A percentile compares a stretch with the other conserved stretches of the same genome.
These are phyloP conservation scores for Eolophus roseicapilla DNA, from an alignment of 2,113 vertebrate species.

Conservation along the genomic window DNA sequence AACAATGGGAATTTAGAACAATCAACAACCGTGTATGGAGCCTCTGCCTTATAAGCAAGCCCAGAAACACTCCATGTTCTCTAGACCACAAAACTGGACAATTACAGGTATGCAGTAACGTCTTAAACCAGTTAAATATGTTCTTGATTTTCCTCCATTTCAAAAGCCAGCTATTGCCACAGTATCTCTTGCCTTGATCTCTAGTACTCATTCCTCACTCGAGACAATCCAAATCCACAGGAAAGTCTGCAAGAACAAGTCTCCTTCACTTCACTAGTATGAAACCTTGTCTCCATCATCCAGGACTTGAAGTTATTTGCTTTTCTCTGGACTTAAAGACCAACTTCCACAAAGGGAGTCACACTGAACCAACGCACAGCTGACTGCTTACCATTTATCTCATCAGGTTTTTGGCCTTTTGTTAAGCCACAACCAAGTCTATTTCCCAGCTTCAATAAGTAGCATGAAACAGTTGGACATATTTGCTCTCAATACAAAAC, in stretches of 20 bases:
- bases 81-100: constrained; percentile 84
- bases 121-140: constrained; percentile 55
- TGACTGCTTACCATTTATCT: background rate
- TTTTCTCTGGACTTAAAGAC: background rate
- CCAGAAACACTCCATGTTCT: constrained; percentile 88
- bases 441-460: background rate
- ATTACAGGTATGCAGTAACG: constrained; percentile 96
- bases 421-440: background rate
- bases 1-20: constrained; percentile 99
- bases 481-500: background rate
- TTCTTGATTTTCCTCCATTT: constrained; percentile 73
- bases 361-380: background rate
- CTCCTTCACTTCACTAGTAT: background rate
- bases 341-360: background rate
- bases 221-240: constrained; percentile 68
- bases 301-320: background rate
- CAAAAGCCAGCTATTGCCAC: constrained; percentile 54
- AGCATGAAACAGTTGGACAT: background rate
- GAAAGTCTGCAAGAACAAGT: constrained; percentile 29
- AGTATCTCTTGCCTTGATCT: constrained; percentile 20
- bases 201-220: constrained; percentile 33
- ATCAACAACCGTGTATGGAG: constrained; percentile 91
- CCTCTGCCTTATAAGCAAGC: constrained; percentile 91
- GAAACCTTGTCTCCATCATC: background rate
- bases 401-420: background rate